A percentile compares a stretch with the other conserved stretches of the same genome.
phyloP scores from a whole-genome alignment of 2,888 invertebrate genomes.

The Brenthis hecate region DNA sequence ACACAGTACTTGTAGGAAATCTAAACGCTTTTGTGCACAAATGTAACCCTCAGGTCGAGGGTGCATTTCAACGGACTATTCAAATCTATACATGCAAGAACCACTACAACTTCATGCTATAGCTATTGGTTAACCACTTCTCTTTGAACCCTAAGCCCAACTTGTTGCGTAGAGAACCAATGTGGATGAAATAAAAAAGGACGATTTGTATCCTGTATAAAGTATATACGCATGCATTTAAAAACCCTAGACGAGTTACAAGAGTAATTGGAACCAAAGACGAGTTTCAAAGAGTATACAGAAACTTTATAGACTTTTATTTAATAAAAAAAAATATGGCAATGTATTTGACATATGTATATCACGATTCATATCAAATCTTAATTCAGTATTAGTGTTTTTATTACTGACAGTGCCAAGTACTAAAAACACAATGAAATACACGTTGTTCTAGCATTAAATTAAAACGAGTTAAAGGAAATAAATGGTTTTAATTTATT shows the following conservation, averaged over 20 bases:
- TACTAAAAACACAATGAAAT: no score
- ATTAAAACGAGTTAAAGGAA: neutral
- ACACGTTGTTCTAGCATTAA: neutral
- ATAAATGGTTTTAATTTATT: neutral
- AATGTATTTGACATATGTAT: no score
- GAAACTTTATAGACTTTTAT: no score
- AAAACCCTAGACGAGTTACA: neutral
- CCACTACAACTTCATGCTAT: conserved; percentile 24
- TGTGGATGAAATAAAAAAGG: conserved; percentile 18
- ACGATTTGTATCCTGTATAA: neutral
- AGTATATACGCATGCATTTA: neutral
- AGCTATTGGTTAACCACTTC: conserved; percentile 35
- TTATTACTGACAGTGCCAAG: no score
- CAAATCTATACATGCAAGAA: conserved; percentile 33
- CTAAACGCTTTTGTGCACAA: conserved; percentile 25
- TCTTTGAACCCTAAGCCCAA: conserved; percentile 32
- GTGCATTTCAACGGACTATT: conserved; percentile 28
- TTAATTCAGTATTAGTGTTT: no score
- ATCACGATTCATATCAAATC: no score
- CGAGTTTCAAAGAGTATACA: no score
- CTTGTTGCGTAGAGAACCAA: conserved; percentile 34
- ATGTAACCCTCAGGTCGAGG: conserved; percentile 32
- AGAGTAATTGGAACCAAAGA: no score
- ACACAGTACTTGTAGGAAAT: conserved; percentile 39
- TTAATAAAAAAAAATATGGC: no score